Conservation (phyloP, 2,113 vertebrate species). For the Tupaia chinensis region DNA sequence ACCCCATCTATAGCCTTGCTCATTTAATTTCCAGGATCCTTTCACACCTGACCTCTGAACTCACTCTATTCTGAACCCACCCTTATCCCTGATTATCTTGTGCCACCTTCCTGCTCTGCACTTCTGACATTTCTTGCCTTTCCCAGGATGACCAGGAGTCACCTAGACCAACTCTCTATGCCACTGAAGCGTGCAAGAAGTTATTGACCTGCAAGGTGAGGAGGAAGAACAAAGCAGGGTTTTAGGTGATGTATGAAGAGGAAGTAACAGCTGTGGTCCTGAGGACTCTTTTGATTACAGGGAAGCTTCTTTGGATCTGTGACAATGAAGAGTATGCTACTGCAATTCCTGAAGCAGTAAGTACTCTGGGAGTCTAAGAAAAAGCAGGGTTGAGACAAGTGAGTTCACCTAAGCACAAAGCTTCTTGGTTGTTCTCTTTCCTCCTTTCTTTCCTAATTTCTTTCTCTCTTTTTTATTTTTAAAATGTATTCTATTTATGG, state of each 20-base stretch:
- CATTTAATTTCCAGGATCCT: background rate
- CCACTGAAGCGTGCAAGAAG: conserved; percentile 86
- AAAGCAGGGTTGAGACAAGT: background rate
- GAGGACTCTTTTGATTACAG: conserved; percentile 75
- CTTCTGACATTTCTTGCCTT: background rate
- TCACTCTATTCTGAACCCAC: background rate
- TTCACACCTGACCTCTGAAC: background rate
- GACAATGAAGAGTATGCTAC: conserved; percentile 88
- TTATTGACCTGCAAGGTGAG: conserved; percentile 90
- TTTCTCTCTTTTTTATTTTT: too few relatives aligned
- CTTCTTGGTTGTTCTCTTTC: background rate
- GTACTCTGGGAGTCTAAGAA: background rate
- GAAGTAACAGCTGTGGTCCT: background rate
- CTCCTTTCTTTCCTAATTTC: too few relatives aligned
- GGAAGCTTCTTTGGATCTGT: conserved; percentile 90
- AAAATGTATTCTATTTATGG: too few relatives aligned
- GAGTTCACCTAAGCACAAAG: background rate
- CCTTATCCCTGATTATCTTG: background rate
- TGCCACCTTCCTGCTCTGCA: background rate
- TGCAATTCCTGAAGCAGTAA: conserved; percentile 90
- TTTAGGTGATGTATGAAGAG: background rate
- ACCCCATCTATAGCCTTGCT: background rate
- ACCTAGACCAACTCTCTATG: conserved; percentile 88
- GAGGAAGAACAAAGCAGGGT: too few relatives aligned
- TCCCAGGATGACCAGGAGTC: conserved; percentile 91